Conservation (phyloP, 2,888 invertebrate species). For the Polietes domitor region DNA sequence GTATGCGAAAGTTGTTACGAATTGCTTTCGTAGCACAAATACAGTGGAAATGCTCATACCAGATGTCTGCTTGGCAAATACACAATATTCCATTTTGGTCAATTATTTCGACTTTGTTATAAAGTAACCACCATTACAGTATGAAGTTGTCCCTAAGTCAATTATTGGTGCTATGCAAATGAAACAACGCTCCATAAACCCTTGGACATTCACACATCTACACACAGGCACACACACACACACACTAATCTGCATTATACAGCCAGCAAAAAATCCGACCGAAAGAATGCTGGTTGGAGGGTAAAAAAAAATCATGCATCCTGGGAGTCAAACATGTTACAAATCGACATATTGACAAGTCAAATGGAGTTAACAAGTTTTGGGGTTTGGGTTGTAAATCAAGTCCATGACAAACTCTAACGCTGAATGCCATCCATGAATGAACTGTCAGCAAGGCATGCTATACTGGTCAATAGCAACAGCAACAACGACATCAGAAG, state of each 20-base stretch:
- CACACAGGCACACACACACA: slow-evolving; percentile 49
- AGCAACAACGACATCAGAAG: slow-evolving; percentile 12
- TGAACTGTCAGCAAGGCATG: slow-evolving; percentile 47
- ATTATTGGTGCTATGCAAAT: slow-evolving; percentile 71
- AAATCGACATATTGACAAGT: slow-evolving; percentile 65
- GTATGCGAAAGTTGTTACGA: too few species aligned
- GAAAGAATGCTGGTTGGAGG: slow-evolving; percentile 14
- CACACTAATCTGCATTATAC: slow-evolving; percentile 19
- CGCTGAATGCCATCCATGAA: slow-evolving; percentile 34
- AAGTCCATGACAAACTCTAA: slow-evolving; percentile 29
- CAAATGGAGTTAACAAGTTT: slow-evolving; percentile 60
- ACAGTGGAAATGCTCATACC: not conserved
- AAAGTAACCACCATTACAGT: not conserved
- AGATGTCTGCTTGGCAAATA: not conserved
- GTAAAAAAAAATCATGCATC: slow-evolving; percentile 28
- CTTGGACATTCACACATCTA: too few species aligned
- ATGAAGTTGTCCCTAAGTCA: slow-evolving; percentile 70
- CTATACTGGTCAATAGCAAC: slow-evolving; percentile 40
- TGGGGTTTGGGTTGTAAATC: slow-evolving; percentile 61
- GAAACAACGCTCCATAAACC: slow-evolving; percentile 60
- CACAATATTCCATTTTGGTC: not conserved
- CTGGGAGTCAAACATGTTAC: slow-evolving; percentile 58
- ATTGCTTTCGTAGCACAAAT: too few species aligned
- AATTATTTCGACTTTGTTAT: not conserved
- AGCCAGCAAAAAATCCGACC: not conserved